Evolutionary conservation across 2,888 invertebrate genomes (phyloP), one percentile per base, ranked within the genome.

Genomic region (Malthinus seriepunctatus): DNA sequence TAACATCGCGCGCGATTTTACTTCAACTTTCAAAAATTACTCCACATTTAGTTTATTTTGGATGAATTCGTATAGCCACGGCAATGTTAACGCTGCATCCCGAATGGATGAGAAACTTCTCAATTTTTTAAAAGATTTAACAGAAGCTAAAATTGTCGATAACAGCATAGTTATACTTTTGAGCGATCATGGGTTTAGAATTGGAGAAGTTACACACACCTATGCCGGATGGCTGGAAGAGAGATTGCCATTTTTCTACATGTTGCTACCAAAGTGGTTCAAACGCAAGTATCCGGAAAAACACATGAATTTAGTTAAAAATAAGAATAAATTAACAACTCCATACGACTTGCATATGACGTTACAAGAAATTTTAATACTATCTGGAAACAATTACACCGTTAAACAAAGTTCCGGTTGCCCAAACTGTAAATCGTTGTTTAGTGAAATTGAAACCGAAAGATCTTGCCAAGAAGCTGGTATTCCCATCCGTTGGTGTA

Each of bases 161-260:
- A 86, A 87, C 47, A 87, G 88, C 1, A 83, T 91, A 67, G 79
- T 92, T 1, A 79, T 92, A 52, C 86, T 91, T 63, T 80, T 92
- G 49, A 91, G 91, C 71, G 91, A 92, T 71, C 91, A 92, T 70
- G 93, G 93, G 0, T 82, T 91, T 70, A 82, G 91, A 6, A 91
- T 88, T 73, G 92, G 92, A 0, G 82, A 84, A n/a, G 83, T 87
- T 38, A 82, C 91, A 2, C 79, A 84, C 62, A 85, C 87, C 1
- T 79, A 86, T 62, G 84, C 88, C 46, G 90, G 91, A 0, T 91
- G 88, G 81, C 85, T 90, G 68, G 93, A 93, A 71, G 90, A 92
- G 67, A 83, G 91, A 11, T 71, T 92, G 66, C 93, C 93, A 0
- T 86, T 87, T 67, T 79, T 91, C 46, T 89, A 87, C 67, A 77